A percentile compares a stretch with the other conserved stretches of the same genome.
Conservation (phyloP, 2,888 invertebrate species). For the Noctua pronuba region DNA sequence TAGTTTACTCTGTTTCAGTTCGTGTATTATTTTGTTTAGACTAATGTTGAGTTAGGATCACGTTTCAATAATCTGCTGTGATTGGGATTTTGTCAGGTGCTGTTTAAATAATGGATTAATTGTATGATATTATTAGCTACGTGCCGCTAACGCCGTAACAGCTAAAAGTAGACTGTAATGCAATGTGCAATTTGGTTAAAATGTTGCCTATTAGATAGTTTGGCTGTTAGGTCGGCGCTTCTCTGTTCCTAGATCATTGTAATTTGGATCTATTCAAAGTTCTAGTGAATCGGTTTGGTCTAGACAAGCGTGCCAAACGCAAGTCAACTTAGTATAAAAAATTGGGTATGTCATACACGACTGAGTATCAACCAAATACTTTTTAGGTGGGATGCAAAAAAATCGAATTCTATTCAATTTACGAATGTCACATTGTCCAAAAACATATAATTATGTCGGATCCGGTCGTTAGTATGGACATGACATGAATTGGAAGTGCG, state of each 20-base stretch:
- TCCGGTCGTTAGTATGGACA: no score
- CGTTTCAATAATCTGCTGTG: conserved; percentile 46
- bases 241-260: no score
- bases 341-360: not conserved
- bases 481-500: no score
- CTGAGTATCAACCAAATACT: not conserved
- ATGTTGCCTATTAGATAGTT: no score
- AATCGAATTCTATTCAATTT: not conserved
- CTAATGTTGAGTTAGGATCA: conserved; percentile 37
- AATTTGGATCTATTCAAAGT: no score
- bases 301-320: no score
- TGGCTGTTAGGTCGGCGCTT: no score
- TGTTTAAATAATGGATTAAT: conserved; percentile 16
- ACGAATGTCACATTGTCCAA: not conserved
- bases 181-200: no score
- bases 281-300: no score
- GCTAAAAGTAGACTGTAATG: not conserved
- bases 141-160: not conserved
- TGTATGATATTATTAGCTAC: not conserved
- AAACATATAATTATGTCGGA: no score
- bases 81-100: conserved; percentile 33
- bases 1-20: conserved; percentile 27
- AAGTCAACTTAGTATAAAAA: no score
- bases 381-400: not conserved
- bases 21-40: conserved; percentile 38